These are phyloP conservation scores for Microchrysa polita DNA, from an alignment of 2,888 invertebrate species.

Conservation along the genomic window DNA sequence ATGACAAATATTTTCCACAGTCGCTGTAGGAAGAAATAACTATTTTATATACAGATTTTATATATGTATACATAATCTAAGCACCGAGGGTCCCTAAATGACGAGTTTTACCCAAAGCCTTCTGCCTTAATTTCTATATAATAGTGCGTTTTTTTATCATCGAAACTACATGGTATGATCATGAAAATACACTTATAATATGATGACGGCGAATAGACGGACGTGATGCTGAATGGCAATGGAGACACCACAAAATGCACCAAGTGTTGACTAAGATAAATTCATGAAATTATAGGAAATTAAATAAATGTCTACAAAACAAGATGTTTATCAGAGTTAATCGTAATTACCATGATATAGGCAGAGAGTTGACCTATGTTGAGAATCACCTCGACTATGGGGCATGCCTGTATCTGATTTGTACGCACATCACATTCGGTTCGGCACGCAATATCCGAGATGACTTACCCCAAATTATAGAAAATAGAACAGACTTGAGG, in stretches of 20 bases:
- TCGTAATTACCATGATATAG: slow-evolving; percentile 66
- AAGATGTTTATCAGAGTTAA: slow-evolving; percentile 66
- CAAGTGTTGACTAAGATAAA: slow-evolving; percentile 57
- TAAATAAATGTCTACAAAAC: slow-evolving; percentile 65
- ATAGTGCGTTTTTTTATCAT: no score
- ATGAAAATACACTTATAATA: not conserved
- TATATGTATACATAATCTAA: no score
- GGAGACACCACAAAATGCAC: not conserved
- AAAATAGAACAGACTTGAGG: not conserved
- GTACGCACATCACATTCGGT: slow-evolving; percentile 33
- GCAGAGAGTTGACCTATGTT: slow-evolving; percentile 64
- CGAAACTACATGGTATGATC: slow-evolving; percentile 5
- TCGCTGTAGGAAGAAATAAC: no score
- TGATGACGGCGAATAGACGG: not conserved
- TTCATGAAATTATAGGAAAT: slow-evolving; percentile 65
- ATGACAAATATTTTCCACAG: no score
- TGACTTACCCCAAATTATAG: slow-evolving; percentile 24
- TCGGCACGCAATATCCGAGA: slow-evolving; percentile 13
- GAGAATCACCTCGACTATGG: not conserved
- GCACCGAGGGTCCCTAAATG: no score
- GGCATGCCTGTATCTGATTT: slow-evolving; percentile 43
- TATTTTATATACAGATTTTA: no score
- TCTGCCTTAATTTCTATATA: not conserved
- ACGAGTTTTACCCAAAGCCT: no score
- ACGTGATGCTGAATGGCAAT: slow-evolving; percentile 1